Base-by-base conservation (phyloP, 2,888 invertebrate species). In the Pemphredon lugubris region DNA sequence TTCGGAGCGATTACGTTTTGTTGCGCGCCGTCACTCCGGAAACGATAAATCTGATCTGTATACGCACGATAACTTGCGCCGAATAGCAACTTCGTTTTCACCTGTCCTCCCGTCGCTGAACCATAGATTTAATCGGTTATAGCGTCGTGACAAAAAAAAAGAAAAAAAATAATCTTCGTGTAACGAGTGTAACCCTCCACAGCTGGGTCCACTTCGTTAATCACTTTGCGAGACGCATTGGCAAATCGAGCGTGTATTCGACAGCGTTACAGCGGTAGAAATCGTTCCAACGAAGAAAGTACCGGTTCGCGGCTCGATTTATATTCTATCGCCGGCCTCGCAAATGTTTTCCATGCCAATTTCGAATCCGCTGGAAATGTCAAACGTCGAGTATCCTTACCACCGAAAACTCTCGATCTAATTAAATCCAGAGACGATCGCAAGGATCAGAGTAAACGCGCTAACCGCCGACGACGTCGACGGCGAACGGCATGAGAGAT, bases 51-150 rank as follows among this genome's bases (percentile, higher is more conserved):
- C 63, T 59, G 7, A 76, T 69, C 63, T 59, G 7, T 16, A 13
- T n/a, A 32, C 34, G 23, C 53, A 11, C 58, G 54, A 30, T 50
- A 47, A 9, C 13, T 45, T 42, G n/a, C n/a, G 16, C n/a, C 54
- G 30, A 64, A 58, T 48, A 53, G 47, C 47, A 47, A 64, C 61
- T 67, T 64, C 54, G 67, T 77, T 73, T 73, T 70, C 64, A 64
- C 66, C 60, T 67, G 68, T 59, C 64, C 16, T n/a, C 16, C 30
- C 16, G 42, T 34, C 64, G 58, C 57, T 45, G 57, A 67, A 63
- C 34, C 61, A 50, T 48, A 58, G 61, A 77, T 77, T 74, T 76
- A 78, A 78, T 78, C 73, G 20, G 47, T 23, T 51, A 34, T 59
- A 57, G 47, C 63, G 60, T 50, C 50, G 50, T 9, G 1, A 5